phyloP scores from a whole-genome alignment of 2,113 vertebrate genomes.

The Peucedramus taeniatus region DNA sequence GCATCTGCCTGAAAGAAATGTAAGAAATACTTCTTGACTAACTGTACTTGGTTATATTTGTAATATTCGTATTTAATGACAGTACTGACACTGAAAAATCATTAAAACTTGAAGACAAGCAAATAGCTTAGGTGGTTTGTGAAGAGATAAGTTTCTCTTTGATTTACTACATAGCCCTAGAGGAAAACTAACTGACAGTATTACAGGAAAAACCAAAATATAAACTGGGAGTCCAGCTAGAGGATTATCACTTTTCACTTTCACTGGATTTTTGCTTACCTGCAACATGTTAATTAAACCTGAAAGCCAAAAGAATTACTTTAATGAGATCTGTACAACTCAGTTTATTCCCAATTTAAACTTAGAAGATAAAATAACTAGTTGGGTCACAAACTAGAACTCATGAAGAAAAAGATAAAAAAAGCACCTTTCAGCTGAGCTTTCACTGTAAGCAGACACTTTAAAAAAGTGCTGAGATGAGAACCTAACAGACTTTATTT shows the following conservation, averaged over 20 bases:
- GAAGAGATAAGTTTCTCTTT: background rate
- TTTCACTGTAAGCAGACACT: background rate
- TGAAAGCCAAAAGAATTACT: background rate
- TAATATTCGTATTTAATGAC: background rate
- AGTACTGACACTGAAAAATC: background rate
- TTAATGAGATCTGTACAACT: background rate
- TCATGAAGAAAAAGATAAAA: background rate
- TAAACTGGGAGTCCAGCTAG: background rate
- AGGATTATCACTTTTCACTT: background rate
- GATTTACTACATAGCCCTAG: background rate
- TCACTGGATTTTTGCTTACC: background rate
- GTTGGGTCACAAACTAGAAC: background rate
- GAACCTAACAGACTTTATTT: background rate
- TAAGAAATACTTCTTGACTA: background rate
- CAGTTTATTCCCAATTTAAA: background rate
- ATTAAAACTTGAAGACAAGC: background rate
- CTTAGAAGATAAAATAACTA: background rate
- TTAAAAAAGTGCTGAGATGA: background rate
- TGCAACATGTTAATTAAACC: background rate
- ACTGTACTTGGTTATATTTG: background rate
- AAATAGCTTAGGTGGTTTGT: background rate
- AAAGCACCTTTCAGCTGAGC: background rate
- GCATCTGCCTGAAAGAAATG: constrained; percentile 46
- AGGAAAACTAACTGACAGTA: background rate
- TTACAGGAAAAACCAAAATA: background rate